Evolutionary conservation across 2,888 invertebrate species (phyloP), one percentile per base, ranked within the genome.

Genomic region (Rotaria socialis): DNA sequence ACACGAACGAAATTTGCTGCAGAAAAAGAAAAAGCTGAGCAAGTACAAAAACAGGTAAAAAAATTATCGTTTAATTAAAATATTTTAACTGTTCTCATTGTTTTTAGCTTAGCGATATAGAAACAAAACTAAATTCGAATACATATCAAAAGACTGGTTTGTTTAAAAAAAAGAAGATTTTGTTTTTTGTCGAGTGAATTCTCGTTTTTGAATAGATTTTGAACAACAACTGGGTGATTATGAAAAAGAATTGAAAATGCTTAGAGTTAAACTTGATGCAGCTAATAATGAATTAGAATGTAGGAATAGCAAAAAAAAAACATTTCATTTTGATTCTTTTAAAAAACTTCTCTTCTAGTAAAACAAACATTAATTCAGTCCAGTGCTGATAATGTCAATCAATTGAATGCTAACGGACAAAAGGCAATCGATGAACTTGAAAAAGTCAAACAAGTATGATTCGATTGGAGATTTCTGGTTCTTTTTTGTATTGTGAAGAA

Each of bases 331-430:
- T 55, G 11, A 16, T 55, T 5, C 14, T 35, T 67, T 35, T 35
- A 14, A 4, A 11, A 35, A n/a, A 27, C 27, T 35, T 67, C 14
- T 67, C 16, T 67, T 67, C 3, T 35, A 67, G 67, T 67, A 35
- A 67, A 67, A 41, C 67, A 67, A 67, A 67, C 67, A 67, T 67
- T 67, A 35, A 67, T 67, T 67, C 67, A 67, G 35, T 67, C 67
- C 6, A 7, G 19, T 67, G 19, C 35, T 67, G 67, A 67, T 67
- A 67, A 67, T 67, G 67, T 24, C 35, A 67, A 67, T 67, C 35
- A 67, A 67, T 67, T 35, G 5, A 67, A 67, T 67, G 6, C 35
- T 6, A 67, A 67, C 35, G 67, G 16, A 67, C 67, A 67, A 67
- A 27, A 35, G 35, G 67, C 67, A 14, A 41, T 19, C 10, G 67